These are phyloP conservation scores for Cartodere bifasciata DNA, from an alignment of 2,888 invertebrate species.

Conservation along the genomic window DNA sequence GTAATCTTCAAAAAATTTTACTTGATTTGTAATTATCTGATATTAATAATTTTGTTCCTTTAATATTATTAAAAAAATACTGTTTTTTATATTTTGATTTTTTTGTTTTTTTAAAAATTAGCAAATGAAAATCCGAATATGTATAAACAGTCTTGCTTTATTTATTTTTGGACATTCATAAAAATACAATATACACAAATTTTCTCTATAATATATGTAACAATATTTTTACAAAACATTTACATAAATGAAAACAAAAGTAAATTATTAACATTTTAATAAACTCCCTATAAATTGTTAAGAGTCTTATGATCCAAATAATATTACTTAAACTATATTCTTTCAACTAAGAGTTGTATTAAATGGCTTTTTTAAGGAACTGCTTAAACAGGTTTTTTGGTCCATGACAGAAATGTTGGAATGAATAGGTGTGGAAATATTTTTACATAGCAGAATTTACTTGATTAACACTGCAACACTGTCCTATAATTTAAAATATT, in stretches of 20 bases:
- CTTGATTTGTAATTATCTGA: too few relatives aligned
- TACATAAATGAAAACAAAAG: constrained; percentile 19
- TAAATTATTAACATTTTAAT: constrained; percentile 5
- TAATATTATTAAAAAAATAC: too few relatives aligned
- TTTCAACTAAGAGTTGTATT: constrained; percentile 3
- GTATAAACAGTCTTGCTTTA: constrained; percentile 28
- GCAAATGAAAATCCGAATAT: constrained; percentile 1
- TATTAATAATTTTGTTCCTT: too few relatives aligned
- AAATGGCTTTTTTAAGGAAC: constrained; percentile 2
- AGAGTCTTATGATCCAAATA: constrained; percentile 1
- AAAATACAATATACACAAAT: constrained; percentile 28
- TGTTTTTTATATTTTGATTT: too few relatives aligned
- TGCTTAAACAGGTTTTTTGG: constrained; percentile 2
- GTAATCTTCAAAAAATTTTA: too few relatives aligned
- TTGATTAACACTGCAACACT: constrained; percentile 15
- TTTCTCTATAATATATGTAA: constrained; percentile 22
- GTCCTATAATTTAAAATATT: constrained; percentile 15
- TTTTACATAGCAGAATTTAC: constrained; percentile 14
- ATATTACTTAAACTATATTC: constrained; percentile 4
- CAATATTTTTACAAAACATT: constrained; percentile 24
- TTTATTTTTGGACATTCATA: constrained; percentile 28
- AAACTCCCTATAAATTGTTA: constrained; percentile 3
- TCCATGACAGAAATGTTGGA: not conserved
- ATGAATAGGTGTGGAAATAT: constrained; percentile 1
- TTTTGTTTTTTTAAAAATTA: too few relatives aligned